Percentiles rank a stretch among this genome's conserved stretches.
Conservation (phyloP, 2,113 vertebrate species). For the Psittacula cyanocephala region DNA sequence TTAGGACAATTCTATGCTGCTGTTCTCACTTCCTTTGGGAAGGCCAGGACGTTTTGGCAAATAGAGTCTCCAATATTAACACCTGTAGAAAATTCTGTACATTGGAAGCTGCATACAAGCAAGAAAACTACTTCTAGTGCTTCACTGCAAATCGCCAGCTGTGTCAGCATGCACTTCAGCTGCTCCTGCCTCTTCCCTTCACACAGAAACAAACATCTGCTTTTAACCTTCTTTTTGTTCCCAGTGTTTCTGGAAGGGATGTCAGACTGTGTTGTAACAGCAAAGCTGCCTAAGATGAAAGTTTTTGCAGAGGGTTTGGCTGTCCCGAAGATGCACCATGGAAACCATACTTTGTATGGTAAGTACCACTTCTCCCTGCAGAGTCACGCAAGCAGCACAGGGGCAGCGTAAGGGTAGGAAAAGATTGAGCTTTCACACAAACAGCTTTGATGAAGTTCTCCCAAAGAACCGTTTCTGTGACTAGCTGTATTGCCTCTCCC, state of each 20-base stretch:
- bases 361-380: neutral
- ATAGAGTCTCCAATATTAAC: neutral
- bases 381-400: neutral
- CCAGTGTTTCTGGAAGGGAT: neutral
- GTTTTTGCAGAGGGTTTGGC: neutral
- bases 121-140: neutral
- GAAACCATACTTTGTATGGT: neutral
- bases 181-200: neutral
- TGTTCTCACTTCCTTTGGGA: neutral
- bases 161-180: neutral
- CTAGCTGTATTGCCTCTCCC: neutral
- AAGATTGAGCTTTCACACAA: neutral
- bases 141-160: neutral
- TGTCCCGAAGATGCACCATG: rapidly evolving
- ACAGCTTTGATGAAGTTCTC: neutral
- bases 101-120: neutral
- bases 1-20: neutral
- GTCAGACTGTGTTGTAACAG: neutral
- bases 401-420: neutral
- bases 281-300: neutral
- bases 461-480: neutral
- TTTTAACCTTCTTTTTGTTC: neutral
- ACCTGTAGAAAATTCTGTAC: neutral
- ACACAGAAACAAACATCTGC: neutral
- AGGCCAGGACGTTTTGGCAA: neutral